Evolutionary conservation across 2,888 invertebrate species (phyloP).

Genomic region (Oegoconia quadripuncta): DNA sequence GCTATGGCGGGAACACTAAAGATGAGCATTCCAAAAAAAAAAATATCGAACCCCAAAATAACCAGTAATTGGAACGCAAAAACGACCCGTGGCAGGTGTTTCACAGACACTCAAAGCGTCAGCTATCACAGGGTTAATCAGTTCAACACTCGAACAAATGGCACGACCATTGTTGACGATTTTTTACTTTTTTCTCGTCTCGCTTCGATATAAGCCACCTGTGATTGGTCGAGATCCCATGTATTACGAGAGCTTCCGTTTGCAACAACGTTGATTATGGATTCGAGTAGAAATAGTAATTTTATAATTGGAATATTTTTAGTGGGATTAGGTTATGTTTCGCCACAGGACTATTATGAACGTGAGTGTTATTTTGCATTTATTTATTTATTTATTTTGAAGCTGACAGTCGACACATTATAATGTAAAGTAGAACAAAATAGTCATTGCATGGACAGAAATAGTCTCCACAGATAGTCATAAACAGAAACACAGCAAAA

Average conservation of each 20-base stretch:
- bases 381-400: slow-evolving; percentile 1
- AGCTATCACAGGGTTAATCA: slow-evolving; percentile 38
- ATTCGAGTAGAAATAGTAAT: slow-evolving; percentile 20
- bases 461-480: too few species aligned
- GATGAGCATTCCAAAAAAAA: too few species aligned
- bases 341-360: slow-evolving; percentile 43
- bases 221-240: slow-evolving; percentile 18
- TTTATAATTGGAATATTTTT: slow-evolving; percentile 23
- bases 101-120: neutral
- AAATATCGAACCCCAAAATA: too few species aligned
- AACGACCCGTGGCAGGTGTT: neutral
- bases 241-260: neutral
- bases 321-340: slow-evolving; percentile 30
- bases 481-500: too few species aligned
- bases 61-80: neutral
- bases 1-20: neutral
- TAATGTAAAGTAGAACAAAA: too few species aligned
- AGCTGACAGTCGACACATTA: too few species aligned
- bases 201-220: slow-evolving; percentile 51
- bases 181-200: slow-evolving; percentile 36
- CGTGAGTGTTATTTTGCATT: slow-evolving; percentile 30
- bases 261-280: slow-evolving; percentile 15
- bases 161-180: slow-evolving; percentile 44
- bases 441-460: too few species aligned
- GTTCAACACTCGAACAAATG: slow-evolving; percentile 44